Evolutionary conservation across 2,888 invertebrate genomes (phyloP).

Genomic region (Torymus auratus): DNA sequence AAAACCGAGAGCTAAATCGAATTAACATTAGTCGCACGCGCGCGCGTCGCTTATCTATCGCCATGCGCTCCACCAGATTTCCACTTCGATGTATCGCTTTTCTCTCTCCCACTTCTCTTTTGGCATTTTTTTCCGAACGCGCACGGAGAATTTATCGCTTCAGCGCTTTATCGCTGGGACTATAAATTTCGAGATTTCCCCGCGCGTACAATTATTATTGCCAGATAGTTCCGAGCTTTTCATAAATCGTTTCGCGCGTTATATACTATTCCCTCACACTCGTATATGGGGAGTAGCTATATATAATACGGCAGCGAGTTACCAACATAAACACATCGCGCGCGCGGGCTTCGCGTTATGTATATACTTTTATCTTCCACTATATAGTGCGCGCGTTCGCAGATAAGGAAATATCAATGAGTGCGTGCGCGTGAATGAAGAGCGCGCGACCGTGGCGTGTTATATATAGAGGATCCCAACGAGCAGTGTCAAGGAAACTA

Average conservation of each 20-base stretch:
- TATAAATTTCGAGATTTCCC: conserved; percentile 24
- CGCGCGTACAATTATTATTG: too few relatives aligned
- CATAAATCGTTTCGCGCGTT: too few relatives aligned
- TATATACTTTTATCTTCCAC: too few relatives aligned
- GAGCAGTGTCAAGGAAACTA: too few relatives aligned
- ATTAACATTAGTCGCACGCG: neutral
- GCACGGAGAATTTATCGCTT: conserved; percentile 4
- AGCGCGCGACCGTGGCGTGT: too few relatives aligned
- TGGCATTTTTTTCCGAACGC: neutral
- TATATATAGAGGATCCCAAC: too few relatives aligned
- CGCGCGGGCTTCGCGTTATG: too few relatives aligned
- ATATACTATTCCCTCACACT: too few relatives aligned
- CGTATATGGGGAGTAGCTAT: too few relatives aligned
- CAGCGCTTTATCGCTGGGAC: neutral
- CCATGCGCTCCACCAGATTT: conserved; percentile 1
- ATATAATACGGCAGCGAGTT: too few relatives aligned
- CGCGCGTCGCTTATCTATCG: conserved; percentile 18
- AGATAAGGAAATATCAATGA: conserved; percentile 6
- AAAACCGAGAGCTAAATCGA: conserved; percentile 28
- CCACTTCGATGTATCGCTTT: neutral
- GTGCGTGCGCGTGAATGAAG: neutral
- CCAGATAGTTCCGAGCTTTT: too few relatives aligned
- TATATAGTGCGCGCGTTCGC: neutral
- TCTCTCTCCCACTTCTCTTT: neutral
- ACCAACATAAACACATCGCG: too few relatives aligned